These are phyloP conservation scores for Tapera naevia DNA, from an alignment of 2,797 vertebrate genomes.

Conservation along the genomic window DNA sequence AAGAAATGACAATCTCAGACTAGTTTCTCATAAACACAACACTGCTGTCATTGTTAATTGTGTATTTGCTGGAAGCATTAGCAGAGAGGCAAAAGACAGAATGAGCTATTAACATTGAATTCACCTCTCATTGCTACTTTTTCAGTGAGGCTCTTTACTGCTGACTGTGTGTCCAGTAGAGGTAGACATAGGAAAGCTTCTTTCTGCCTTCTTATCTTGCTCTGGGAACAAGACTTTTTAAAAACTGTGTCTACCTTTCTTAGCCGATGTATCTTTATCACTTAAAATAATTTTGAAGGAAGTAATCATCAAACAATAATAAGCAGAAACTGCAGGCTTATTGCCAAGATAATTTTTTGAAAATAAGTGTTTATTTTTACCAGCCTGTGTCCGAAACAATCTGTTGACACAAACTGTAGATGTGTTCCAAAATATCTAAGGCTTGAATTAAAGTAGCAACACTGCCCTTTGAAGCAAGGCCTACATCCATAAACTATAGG, in stretches of 20 bases:
- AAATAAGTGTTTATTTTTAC: background rate
- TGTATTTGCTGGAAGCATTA: slow-evolving; percentile 41
- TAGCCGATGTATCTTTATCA: background rate
- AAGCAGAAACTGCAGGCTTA: background rate
- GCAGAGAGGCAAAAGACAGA: slow-evolving; percentile 41
- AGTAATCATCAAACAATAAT: background rate
- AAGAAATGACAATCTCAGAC: slow-evolving; percentile 41
- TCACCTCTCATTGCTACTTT: background rate
- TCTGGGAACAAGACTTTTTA: background rate
- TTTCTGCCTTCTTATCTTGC: background rate
- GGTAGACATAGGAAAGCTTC: background rate
- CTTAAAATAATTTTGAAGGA: background rate
- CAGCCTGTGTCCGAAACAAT: background rate
- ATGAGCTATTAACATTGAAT: slow-evolving; percentile 34
- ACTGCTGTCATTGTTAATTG: slow-evolving; percentile 37
- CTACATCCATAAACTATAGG: background rate
- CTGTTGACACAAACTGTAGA: background rate
- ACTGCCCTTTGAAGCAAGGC: background rate
- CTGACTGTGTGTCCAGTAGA: background rate
- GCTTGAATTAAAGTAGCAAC: background rate
- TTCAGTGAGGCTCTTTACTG: background rate
- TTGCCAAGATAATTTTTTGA: slow-evolving; percentile 13
- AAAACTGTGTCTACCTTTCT: background rate
- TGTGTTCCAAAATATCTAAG: background rate
- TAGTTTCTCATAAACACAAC: slow-evolving; percentile 51